Conservation (phyloP, 2,888 invertebrate genomes). For the Drosophila buzzatii region DNA sequence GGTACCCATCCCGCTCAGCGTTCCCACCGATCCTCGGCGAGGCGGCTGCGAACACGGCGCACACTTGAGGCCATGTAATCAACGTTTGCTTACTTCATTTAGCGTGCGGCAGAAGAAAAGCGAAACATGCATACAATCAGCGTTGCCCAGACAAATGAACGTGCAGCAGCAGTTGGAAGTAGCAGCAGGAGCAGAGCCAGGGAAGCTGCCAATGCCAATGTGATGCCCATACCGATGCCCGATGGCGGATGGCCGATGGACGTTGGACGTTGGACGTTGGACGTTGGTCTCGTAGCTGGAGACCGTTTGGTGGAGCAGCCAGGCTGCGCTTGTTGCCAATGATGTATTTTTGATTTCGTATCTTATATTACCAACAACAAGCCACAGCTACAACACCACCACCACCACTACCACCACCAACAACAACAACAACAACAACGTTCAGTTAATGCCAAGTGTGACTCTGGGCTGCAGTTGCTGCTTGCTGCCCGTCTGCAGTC, state of each 20-base stretch:
- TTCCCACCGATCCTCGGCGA: constrained; percentile 29
- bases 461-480: constrained; percentile 36
- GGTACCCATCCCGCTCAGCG: constrained; percentile 10
- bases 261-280: constrained; percentile 14
- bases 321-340: constrained; percentile 78
- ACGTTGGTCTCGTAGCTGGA: constrained; percentile 30
- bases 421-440: constrained; percentile 41
- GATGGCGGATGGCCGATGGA: constrained; percentile 12
- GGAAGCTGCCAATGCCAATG: constrained; percentile 30
- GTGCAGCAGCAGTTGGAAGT: constrained; percentile 28
- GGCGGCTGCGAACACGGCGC: constrained; percentile 64
- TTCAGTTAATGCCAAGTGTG: constrained; percentile 59
- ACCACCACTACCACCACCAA: too few relatives aligned
- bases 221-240: constrained; percentile 28
- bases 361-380: constrained; percentile 81
- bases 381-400: constrained; percentile 35
- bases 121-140: constrained; percentile 80
- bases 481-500: constrained; percentile 50
- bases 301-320: constrained; percentile 47
- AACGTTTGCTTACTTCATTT: constrained; percentile 81
- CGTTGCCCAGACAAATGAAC: constrained; percentile 66
- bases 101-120: constrained; percentile 80
- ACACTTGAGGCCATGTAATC: constrained; percentile 81
- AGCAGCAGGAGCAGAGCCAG: constrained; percentile 34
- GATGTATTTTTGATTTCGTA: constrained; percentile 82